These are phyloP conservation scores for Trichonephila inaurata DNA, from an alignment of 1,140 invertebrate species.

Conservation along the genomic window DNA sequence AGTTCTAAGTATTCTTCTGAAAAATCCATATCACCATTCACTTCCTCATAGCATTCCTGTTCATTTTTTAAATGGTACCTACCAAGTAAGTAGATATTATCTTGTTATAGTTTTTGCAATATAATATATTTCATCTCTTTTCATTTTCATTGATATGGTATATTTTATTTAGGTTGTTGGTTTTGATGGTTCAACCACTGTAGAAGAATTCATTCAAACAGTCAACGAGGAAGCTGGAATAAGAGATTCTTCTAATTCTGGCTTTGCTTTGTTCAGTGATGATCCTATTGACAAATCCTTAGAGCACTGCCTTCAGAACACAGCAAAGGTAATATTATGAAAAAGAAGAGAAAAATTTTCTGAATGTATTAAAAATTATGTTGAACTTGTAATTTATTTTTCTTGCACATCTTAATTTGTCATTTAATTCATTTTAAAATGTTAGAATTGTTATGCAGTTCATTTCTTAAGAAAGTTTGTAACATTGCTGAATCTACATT, in stretches of 20 bases:
- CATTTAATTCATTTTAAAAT: too few species aligned
- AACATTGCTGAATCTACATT: too few species aligned
- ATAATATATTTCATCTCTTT: neutral
- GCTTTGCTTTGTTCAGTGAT: conserved; percentile 95
- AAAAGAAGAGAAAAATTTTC: too few species aligned
- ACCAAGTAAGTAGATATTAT: conserved; percentile 81
- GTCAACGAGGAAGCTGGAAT: conserved; percentile 92
- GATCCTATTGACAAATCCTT: conserved; percentile 95
- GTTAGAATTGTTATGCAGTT: too few species aligned
- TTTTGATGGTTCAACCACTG: conserved; percentile 97
- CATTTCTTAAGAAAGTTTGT: too few species aligned
- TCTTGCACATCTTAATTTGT: neutral
- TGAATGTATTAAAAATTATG: too few species aligned
- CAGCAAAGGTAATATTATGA: conserved; percentile 58
- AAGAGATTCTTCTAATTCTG: conserved; percentile 89
- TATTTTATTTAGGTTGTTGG: conserved; percentile 88
- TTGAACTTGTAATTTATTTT: too few species aligned
- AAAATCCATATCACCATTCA: conserved; percentile 98
- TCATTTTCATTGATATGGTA: neutral
- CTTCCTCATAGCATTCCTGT: conserved; percentile 97
- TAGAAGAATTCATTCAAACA: conserved; percentile 92
- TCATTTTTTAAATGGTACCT: conserved; percentile 95
- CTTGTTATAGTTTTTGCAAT: too few species aligned
- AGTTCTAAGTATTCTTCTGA: conserved; percentile 95
- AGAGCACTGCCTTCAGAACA: conserved; percentile 84